These are phyloP conservation scores for Nettapus auritus DNA, from an alignment of 2,113 vertebrate species.

Conservation along the genomic window DNA sequence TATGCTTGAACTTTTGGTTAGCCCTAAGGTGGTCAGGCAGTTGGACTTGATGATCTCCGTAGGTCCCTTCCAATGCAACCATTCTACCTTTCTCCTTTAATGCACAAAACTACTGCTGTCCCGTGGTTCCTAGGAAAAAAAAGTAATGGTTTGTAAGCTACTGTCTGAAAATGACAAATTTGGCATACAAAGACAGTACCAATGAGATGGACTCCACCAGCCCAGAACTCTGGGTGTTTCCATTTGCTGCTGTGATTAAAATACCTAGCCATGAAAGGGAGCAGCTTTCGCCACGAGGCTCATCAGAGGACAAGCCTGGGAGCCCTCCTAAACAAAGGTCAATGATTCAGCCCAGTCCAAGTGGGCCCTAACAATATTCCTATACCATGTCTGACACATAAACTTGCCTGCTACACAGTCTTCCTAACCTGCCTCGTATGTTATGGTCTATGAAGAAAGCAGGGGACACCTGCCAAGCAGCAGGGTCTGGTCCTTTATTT, in stretches of 20 bases:
- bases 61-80: too few relatives aligned
- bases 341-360: not conserved
- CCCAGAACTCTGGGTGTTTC: not conserved
- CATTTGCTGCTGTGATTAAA: not conserved
- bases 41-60: too few relatives aligned
- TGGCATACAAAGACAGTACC: not conserved
- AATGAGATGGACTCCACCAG: not conserved
- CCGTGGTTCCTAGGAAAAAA: not conserved
- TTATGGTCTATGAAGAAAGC: not conserved
- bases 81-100: not conserved
- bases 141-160: not conserved
- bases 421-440: not conserved
- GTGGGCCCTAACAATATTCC: not conserved
- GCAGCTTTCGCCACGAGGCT: not conserved
- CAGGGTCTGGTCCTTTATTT: not conserved
- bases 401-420: not conserved
- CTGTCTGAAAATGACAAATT: fast-evolving
- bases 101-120: not conserved
- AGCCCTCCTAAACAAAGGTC: not conserved
- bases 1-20: too few relatives aligned
- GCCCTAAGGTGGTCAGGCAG: too few relatives aligned
- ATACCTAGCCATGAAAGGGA: not conserved
- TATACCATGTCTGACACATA: fast-evolving
- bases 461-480: not conserved
- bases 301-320: not conserved